Conservation (phyloP, 1,140 invertebrate genomes). For the Hetaerina americana region DNA sequence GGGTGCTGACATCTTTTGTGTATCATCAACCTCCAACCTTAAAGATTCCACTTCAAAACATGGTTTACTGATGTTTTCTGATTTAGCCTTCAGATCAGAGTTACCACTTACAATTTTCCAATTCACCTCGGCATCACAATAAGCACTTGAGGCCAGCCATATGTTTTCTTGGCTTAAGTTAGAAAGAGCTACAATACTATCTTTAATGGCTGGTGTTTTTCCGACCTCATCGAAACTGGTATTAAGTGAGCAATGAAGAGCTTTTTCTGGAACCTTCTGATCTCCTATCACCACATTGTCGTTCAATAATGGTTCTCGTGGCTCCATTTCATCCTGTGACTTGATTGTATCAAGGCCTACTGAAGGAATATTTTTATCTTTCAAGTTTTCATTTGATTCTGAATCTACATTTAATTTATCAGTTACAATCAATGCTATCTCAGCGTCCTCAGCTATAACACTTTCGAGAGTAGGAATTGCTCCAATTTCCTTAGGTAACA, state of each 20-base stretch:
- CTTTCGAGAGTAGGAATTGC: too few species aligned
- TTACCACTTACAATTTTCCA: neutral
- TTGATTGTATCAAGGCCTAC: too few species aligned
- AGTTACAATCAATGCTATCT: slow-evolving; percentile 1
- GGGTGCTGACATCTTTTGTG: neutral
- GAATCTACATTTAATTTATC: slow-evolving; percentile 4
- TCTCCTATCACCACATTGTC: neutral
- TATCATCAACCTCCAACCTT: slow-evolving; percentile 7
- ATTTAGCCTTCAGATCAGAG: slow-evolving; percentile 1
- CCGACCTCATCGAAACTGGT: too few species aligned
- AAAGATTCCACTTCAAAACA: too few species aligned
- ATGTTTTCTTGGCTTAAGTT: slow-evolving; percentile 7
- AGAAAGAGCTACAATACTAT: neutral
- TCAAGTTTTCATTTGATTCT: too few species aligned
- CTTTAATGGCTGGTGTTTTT: too few species aligned
- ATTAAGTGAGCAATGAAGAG: too few species aligned
- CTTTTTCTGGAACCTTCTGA: too few species aligned
- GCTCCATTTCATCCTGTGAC: neutral
- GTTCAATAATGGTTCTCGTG: neutral
- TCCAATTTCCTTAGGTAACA: too few species aligned
- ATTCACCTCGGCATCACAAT: slow-evolving; percentile 8
- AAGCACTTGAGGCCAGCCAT: slow-evolving; percentile 6
- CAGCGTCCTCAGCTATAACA: too few species aligned
- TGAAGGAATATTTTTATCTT: too few species aligned
- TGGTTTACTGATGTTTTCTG: slow-evolving; percentile 7